Evolutionary conservation across 2,113 vertebrate genomes (phyloP).

Genomic region (Hypanus sabinus): DNA sequence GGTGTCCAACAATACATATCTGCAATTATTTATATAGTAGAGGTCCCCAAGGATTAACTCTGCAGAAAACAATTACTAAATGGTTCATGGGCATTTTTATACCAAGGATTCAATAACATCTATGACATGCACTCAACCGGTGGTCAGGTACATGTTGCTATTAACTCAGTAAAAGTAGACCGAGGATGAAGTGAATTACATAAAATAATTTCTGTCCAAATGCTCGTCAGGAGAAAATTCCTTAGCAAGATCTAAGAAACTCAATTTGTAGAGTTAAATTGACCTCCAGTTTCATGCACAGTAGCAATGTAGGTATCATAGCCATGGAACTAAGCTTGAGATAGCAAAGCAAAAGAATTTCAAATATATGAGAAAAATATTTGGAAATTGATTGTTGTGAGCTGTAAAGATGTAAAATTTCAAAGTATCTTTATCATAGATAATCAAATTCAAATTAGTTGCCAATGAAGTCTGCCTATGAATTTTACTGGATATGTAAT

Average conservation of each 20-base stretch:
- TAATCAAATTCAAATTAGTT: not conserved
- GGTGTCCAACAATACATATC: constrained; percentile 18
- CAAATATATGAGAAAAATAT: not conserved
- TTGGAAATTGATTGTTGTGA: not conserved
- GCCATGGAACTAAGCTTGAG: not conserved
- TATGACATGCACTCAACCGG: not conserved
- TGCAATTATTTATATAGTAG: constrained; percentile 32
- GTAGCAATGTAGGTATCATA: not conserved
- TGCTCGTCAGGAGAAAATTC: not conserved
- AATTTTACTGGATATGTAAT: not conserved
- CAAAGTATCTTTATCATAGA: not conserved
- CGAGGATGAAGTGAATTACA: not conserved
- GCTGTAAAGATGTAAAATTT: not conserved
- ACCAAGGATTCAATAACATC: not conserved
- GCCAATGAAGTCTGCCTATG: not conserved
- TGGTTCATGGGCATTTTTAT: constrained; percentile 22
- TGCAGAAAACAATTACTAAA: constrained; percentile 27
- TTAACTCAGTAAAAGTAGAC: not conserved
- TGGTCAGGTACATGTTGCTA: not conserved
- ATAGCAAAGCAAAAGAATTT: not conserved
- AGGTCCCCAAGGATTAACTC: constrained; percentile 21
- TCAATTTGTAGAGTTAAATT: not conserved
- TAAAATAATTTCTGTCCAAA: not conserved
- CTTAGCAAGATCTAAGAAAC: not conserved
- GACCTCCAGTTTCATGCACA: not conserved